Evolutionary conservation across 2,797 vertebrate species (phyloP), one percentile per base, ranked within the genome.

Genomic region (Melanotaenia trifasciata): DNA sequence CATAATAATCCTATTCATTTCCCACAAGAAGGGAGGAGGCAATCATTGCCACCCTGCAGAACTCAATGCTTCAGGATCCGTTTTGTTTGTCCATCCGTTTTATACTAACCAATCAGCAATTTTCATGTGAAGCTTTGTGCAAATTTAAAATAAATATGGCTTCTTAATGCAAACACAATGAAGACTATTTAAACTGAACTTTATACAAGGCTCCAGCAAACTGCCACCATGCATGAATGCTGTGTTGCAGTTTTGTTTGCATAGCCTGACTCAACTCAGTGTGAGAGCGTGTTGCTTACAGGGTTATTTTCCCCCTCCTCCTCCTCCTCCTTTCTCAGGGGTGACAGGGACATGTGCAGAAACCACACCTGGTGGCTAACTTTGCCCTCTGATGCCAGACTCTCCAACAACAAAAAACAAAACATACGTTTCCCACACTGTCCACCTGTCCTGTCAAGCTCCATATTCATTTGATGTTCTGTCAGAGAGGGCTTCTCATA

Each of bases 1-100:
- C 86, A 89, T 89, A 84, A 90, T 94, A 92, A 94, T 94, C 86
- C 87, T 79, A 85, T 89, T 84, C 72, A 85, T 91, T 93, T 92
- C 90, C 86, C 88, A 85, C 84, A 85, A 84, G 82, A 76, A 83
- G 74, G 70, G 61, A 81, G 78, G 79, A 91, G 87, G 80, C 86
- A 88, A 86, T 91, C 89, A 89, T 82, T 62, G 64, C 63, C 33
- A 65, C 51, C 26, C 74, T 54, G 67, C 6, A 76, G 65, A 71
- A 88, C 73, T 82, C 85, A 84, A 70, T 87, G 80, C 78, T 78
- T 74, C 47, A 33, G 24, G 30, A 33, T 66, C 53, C 80, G 83
- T 80, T 83, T 59, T 64, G 64, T 84, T 84, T 83, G 62, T 54
- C 13, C 72, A 76, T 64, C 38, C 50, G 72, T 83, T 80, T 70